Evolutionary conservation across 2,797 vertebrate genomes (phyloP).

Genomic region (Molossus molossus): DNA sequence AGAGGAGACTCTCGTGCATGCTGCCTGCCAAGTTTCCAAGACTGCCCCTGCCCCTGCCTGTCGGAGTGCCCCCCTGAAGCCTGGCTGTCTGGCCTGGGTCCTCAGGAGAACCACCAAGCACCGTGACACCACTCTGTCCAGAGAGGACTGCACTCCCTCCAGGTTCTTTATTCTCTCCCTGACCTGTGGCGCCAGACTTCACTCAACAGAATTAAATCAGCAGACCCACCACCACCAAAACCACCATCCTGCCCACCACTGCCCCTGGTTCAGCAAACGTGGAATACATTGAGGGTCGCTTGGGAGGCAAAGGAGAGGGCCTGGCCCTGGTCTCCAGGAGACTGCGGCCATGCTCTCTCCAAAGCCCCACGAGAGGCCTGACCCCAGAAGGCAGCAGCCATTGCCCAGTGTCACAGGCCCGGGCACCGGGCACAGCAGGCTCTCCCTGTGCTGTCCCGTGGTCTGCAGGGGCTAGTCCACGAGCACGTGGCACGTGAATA

Average conservation of each 20-base stretch:
- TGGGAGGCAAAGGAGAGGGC: not conserved
- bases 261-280: rapidly evolving
- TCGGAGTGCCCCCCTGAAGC: not conserved
- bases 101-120: not conserved
- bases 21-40: not conserved
- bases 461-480: not conserved
- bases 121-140: not conserved
- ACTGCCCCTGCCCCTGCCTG: not conserved
- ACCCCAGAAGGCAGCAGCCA: not conserved
- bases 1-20: not conserved
- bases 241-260: not conserved
- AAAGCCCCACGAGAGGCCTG: not conserved
- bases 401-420: not conserved
- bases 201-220: not conserved
- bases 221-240: not conserved
- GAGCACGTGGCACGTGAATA: not conserved
- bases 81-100: not conserved
- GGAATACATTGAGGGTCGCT: not conserved
- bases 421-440: not conserved
- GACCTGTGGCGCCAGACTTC: not conserved
- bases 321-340: not conserved
- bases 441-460: rapidly evolving
- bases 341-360: not conserved
- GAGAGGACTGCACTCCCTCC: not conserved
- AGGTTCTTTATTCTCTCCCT: not conserved